Evolutionary conservation across 2,888 invertebrate species (phyloP), one percentile per base, ranked within the genome.

Genomic region (Encarsia formosa): DNA sequence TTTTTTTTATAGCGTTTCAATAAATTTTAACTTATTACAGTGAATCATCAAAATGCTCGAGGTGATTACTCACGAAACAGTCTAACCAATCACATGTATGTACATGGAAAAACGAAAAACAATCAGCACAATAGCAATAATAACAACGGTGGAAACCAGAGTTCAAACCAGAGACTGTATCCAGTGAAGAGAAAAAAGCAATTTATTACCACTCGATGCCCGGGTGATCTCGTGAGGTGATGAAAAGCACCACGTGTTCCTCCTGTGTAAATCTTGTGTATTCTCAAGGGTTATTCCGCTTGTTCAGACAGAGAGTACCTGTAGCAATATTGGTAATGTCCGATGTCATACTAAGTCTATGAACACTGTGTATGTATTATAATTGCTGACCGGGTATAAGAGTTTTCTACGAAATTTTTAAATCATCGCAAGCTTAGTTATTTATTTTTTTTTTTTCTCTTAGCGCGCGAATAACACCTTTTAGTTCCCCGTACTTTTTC

Each of bases 181-280:
- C 63, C 65, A n/a, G 61, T 67, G 44, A 73, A 73, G 58, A 68
- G 72, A 49, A 73, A 72, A 64, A 73, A 72, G 60, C 66, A 66
- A 46, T 67, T 64, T 51, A 63, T 66, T 32, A 62, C 63, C 39
- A 64, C 68, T 29, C 71, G 71, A 39, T 67, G 67, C 19, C 67
- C 68, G 34, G 73, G 57, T 4, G 57, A 73, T 59, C 71, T 72
- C 60, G 70, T 73, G 63, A 72, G 73, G 73, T 73, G 73, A 73
- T 73, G 67, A 71, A 71, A 59, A 61, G 57, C 51, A 48, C 39
- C 55, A 42, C 51, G 50, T 52, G 52, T 54, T 57, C 40, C 57
- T 57, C 40, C 58, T 58, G 56, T 47, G 48, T 54, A n/a, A 52
- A 57, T 55, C 39, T 54, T 45, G n/a, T 54, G 37, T 51, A 48